These are phyloP conservation scores for Eupithecia insigniata DNA, from an alignment of 2,888 invertebrate species.

Conservation along the genomic window DNA sequence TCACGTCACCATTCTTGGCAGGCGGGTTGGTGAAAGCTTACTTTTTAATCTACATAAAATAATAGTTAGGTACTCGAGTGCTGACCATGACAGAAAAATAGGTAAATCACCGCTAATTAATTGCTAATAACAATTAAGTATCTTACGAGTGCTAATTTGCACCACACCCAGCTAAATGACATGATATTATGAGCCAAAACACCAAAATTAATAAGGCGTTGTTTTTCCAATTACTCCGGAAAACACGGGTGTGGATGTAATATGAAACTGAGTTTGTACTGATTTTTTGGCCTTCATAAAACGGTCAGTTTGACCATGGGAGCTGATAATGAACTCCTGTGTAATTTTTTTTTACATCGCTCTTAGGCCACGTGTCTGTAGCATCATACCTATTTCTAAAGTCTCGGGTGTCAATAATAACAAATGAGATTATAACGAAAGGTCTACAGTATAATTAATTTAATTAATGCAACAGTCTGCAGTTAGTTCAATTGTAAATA, in stretches of 20 bases:
- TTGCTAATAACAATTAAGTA: constrained; percentile 28
- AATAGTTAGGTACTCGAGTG: not conserved
- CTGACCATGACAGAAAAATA: not conserved
- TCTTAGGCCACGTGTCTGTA: too few species aligned
- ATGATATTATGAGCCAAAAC: constrained; percentile 33
- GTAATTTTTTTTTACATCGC: not conserved
- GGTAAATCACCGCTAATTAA: constrained; percentile 31
- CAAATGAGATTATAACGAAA: too few species aligned
- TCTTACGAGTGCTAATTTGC: constrained; percentile 30
- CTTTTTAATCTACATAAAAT: not conserved
- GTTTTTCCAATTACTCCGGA: constrained; percentile 27
- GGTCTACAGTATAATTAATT: too few species aligned
- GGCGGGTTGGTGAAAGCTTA: not conserved
- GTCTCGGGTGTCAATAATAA: too few species aligned
- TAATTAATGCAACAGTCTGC: too few species aligned
- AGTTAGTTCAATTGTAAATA: too few species aligned
- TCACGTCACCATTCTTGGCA: not conserved
- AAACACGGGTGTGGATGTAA: constrained; percentile 11
- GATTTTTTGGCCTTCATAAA: constrained; percentile 1
- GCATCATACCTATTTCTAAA: too few species aligned
- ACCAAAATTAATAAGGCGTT: constrained; percentile 47
- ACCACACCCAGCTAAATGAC: constrained; percentile 39
- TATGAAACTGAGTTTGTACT: constrained; percentile 1
- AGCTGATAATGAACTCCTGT: not conserved
- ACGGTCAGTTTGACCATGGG: not conserved